Base-by-base conservation (phyloP, 2,888 invertebrate genomes). In the Chydorus sphaericus region DNA sequence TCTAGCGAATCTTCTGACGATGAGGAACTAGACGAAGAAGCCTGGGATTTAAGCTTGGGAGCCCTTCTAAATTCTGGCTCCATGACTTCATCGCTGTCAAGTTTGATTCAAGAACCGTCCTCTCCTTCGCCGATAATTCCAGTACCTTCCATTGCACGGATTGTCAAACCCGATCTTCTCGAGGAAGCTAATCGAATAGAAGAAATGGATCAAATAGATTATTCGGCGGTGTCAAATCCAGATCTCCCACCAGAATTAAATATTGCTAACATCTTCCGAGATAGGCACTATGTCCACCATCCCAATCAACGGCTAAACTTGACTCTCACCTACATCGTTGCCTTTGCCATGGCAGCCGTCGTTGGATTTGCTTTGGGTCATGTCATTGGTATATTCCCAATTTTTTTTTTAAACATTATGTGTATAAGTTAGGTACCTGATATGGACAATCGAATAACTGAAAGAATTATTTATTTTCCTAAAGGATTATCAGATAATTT, bases 191-290 rank as follows among this genome's bases (percentile, higher is more conserved):
- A 52, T 23, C 52, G 52, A 26, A 36, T 52, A 18, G 52, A 52
- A n/a, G 52, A 52, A 11, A 8, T 52, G 33, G 52, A 52, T 11
- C 20, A 31, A 10, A 31, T 52, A 20, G 52, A 52, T n/a, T 36
- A 33, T 52, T 52, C 52, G 10, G 7, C 50, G 28, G 36, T 52
- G 3, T 36, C 52, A 14, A 31, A 52, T 10, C 52, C 31, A 7
- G 55, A 55, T 14, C 49, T 55, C 30, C 55, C 55, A 23, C 50
- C 55, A 23, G 52, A 52, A 10, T n/a, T 52, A 36, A 51, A 29
- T 23, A 23, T 55, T 30, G 16, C 28, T 7, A 33, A 31, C 5
- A 51, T 55, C 10, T 18, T 26, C 16, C 55, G n/a, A 18, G 49
- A 49, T 18, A 29, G 48, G 8, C 44, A 55, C 28, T 55, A 55